Evolutionary conservation across 2,797 vertebrate species (phyloP).

Genomic region (Sandelia bainsii): DNA sequence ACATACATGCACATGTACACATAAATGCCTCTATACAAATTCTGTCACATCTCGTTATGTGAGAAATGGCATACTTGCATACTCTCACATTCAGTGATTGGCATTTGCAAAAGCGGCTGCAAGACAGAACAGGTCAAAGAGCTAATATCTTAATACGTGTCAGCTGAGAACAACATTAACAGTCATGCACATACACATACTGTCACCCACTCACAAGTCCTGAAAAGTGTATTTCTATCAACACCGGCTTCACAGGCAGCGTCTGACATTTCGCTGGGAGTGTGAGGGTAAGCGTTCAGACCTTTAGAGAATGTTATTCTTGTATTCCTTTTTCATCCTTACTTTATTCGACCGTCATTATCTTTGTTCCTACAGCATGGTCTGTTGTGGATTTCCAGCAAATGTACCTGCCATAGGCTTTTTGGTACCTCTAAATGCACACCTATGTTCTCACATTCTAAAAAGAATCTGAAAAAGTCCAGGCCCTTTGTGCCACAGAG

Average conservation of each 20-base stretch:
- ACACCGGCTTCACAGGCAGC: constrained; percentile 60
- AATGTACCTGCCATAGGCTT: constrained; percentile 37
- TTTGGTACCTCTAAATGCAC: constrained; percentile 12
- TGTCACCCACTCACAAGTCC: constrained; percentile 38
- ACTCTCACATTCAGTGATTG: constrained; percentile 32
- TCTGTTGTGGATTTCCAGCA: constrained; percentile 42
- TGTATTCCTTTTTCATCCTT: constrained; percentile 59
- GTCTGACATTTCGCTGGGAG: constrained; percentile 74
- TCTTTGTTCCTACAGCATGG: constrained; percentile 52
- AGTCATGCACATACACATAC: constrained; percentile 11
- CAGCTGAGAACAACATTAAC: constrained; percentile 35
- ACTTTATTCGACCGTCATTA: constrained; percentile 47
- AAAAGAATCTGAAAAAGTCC: constrained; percentile 14
- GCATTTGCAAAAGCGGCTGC: constrained; percentile 52
- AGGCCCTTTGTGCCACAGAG: not conserved
- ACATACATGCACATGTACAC: not conserved
- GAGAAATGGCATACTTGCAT: constrained; percentile 11
- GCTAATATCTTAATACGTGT: constrained; percentile 50
- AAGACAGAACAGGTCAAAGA: constrained; percentile 48
- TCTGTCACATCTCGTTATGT: not conserved
- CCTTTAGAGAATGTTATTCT: constrained; percentile 75
- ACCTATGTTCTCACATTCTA: no score
- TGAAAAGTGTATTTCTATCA: constrained; percentile 57
- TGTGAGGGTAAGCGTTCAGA: constrained; percentile 75
- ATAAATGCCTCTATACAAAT: not conserved